Conservation (phyloP, 2,113 vertebrate species). For the Garra rufa region DNA sequence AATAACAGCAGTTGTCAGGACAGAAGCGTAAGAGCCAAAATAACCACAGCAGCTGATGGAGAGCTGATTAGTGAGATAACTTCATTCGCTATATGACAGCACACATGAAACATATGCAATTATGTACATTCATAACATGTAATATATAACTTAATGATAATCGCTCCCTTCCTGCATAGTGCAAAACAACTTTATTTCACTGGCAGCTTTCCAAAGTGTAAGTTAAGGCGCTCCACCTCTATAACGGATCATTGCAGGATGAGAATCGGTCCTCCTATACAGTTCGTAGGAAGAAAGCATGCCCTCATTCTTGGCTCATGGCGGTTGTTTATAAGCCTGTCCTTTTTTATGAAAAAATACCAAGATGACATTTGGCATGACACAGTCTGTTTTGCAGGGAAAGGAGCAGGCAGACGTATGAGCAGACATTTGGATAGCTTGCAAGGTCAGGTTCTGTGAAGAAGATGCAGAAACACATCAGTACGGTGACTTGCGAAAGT, state of each 20-base stretch:
- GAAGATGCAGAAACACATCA: background rate
- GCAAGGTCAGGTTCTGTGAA: constrained; percentile 1
- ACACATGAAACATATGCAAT: background rate
- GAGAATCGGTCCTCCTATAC: constrained; percentile 11
- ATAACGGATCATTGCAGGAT: constrained; percentile 9
- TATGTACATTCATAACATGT: background rate
- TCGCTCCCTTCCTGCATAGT: background rate
- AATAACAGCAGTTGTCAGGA: constrained; percentile 11
- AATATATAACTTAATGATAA: background rate
- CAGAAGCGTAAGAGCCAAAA: constrained; percentile 14
- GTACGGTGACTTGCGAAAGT: too few relatives aligned
- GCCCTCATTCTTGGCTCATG: background rate
- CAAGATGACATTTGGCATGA: constrained; percentile 40
- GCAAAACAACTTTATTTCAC: background rate
- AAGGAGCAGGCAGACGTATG: constrained; percentile 21
- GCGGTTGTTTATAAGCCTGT: constrained; percentile 43
- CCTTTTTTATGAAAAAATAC: constrained; percentile 40
- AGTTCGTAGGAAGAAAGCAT: background rate
- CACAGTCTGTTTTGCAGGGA: constrained; percentile 31
- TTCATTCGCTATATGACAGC: constrained; percentile 31
- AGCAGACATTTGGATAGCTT: background rate
- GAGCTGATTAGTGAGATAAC: constrained; percentile 40
- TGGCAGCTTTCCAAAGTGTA: constrained; percentile 24
- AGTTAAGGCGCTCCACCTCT: background rate
- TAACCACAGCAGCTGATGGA: constrained; percentile 39